Conservation (phyloP, 2,113 vertebrate genomes). For the Nothoprocta perdicaria region DNA sequence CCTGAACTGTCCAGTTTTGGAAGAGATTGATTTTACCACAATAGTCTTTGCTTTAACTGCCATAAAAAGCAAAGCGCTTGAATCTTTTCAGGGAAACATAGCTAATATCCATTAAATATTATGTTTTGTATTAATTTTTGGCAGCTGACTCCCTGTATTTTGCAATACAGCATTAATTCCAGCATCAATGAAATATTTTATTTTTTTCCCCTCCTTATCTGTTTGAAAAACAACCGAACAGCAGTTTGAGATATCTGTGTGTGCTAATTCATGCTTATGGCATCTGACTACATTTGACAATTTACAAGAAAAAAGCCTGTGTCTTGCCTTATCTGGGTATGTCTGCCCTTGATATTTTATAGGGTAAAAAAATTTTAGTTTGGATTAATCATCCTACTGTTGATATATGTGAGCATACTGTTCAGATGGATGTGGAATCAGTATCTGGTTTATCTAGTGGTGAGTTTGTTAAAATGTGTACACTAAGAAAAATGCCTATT, state of each 20-base stretch:
- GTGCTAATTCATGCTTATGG: not conserved
- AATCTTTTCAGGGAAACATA: not conserved
- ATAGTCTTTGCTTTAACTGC: not conserved
- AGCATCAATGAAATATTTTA: not conserved
- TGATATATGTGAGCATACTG: not conserved
- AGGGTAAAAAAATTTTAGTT: not conserved
- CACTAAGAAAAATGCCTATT: not conserved
- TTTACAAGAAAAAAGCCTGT: not conserved
- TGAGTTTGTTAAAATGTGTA: not conserved
- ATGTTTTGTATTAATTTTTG: conserved; percentile 1
- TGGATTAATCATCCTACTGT: not conserved
- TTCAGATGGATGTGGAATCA: not conserved
- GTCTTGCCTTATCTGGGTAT: not conserved
- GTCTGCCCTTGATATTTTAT: not conserved
- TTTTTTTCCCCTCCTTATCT: not conserved
- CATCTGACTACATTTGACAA: not conserved
- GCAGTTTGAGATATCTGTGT: not conserved
- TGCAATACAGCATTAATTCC: not conserved
- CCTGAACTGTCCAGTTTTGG: not conserved
- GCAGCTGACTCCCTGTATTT: conserved; percentile 4
- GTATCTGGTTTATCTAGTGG: not conserved
- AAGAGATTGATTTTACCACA: not conserved
- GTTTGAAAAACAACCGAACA: conserved; percentile 1
- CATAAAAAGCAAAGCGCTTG: not conserved
- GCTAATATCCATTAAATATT: not conserved